phyloP scores from a whole-genome alignment of 2,797 vertebrate genomes.

The Bothrops alternatus region DNA sequence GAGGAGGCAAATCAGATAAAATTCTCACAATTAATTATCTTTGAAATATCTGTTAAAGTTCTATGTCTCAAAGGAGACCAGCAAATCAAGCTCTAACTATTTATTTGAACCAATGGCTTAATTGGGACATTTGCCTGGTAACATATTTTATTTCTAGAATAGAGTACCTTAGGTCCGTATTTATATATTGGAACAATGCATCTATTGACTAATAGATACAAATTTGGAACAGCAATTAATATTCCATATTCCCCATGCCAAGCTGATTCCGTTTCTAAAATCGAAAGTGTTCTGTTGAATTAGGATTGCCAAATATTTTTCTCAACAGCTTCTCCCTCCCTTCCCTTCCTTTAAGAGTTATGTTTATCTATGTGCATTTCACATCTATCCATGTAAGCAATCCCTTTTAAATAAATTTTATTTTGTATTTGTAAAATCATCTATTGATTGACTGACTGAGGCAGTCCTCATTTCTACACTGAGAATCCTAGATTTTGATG shows the following conservation, averaged over 20 bases:
- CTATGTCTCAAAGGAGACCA: background rate
- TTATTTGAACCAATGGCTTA: background rate
- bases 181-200: background rate
- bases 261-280: background rate
- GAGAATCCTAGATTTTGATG: background rate
- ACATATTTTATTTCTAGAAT: background rate
- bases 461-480: background rate
- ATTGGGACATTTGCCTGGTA: background rate
- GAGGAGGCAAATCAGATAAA: background rate
- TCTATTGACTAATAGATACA: background rate
- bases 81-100: background rate
- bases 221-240: background rate
- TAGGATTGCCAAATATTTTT: background rate
- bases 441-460: background rate
- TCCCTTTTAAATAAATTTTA: background rate
- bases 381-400: background rate
- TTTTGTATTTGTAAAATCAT: background rate
- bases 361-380: background rate
- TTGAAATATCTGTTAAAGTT: background rate
- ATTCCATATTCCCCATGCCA: background rate
- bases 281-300: background rate
- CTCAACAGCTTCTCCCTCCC: background rate
- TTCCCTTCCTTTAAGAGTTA: background rate
- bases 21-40: background rate
- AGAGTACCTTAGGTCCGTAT: background rate